These are phyloP conservation scores for Thera obeliscata DNA, from an alignment of 2,888 invertebrate genomes.

Conservation along the genomic window DNA sequence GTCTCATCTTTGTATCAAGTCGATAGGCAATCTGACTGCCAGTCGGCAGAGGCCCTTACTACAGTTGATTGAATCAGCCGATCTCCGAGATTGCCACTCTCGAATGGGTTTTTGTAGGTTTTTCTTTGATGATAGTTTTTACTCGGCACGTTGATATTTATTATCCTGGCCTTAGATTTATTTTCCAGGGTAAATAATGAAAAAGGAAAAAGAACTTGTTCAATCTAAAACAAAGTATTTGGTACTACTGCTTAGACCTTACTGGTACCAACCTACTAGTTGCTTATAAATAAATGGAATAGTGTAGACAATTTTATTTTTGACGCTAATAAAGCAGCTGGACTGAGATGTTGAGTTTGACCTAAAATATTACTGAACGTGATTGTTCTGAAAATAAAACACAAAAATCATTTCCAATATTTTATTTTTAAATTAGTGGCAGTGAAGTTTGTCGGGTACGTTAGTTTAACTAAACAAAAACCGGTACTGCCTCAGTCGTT, in stretches of 20 bases:
- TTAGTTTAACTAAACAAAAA: slow-evolving; percentile 69
- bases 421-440: slow-evolving; percentile 85
- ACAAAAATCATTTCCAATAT: slow-evolving; percentile 74
- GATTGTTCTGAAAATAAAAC: slow-evolving; percentile 29
- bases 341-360: no score
- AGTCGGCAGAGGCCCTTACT: slow-evolving; percentile 17
- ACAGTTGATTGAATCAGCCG: slow-evolving; percentile 46
- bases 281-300: no score
- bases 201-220: no score
- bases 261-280: no score
- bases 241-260: no score
- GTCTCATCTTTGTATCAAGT: no score
- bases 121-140: slow-evolving; percentile 35
- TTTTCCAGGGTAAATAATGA: neutral
- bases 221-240: no score
- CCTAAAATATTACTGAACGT: neutral
- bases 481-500: slow-evolving; percentile 69
- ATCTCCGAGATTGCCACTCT: slow-evolving; percentile 49
- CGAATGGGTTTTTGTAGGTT: slow-evolving; percentile 33
- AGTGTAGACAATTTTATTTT: no score
- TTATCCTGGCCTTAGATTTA: slow-evolving; percentile 1
- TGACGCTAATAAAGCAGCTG: no score
- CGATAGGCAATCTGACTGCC: no score
- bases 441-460: slow-evolving; percentile 81
- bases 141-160: slow-evolving; percentile 17